phyloP scores from a whole-genome alignment of 2,888 invertebrate genomes.

The Ectemnius continuus region DNA sequence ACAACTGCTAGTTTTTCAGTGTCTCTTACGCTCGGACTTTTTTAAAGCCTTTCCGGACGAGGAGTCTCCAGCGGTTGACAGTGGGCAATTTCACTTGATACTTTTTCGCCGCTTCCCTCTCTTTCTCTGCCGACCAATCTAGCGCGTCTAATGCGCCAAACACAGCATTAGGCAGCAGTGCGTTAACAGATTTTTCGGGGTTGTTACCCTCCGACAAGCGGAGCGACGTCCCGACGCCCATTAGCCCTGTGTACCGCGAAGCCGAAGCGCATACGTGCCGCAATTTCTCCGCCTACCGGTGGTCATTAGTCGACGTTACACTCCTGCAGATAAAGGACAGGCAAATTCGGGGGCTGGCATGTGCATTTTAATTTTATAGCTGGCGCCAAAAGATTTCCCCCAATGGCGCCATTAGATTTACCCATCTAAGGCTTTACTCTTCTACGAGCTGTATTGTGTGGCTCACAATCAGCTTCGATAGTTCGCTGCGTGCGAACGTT shows the following conservation, averaged over 20 bases:
- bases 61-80: slow-evolving; percentile 27
- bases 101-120: slow-evolving; percentile 23
- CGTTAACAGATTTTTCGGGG: slow-evolving; percentile 51
- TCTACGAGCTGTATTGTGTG: no score
- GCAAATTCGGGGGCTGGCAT: no score
- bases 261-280: neutral
- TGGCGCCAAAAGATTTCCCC: neutral
- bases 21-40: slow-evolving; percentile 16
- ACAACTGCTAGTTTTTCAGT: no score
- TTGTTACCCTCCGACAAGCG: slow-evolving; percentile 39
- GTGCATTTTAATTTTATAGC: neutral
- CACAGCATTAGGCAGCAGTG: slow-evolving; percentile 30
- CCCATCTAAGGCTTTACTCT: no score
- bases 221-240: slow-evolving; percentile 16
- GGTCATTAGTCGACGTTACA: slow-evolving; percentile 28
- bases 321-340: neutral
- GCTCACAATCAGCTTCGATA: no score
- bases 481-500: no score
- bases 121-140: slow-evolving; percentile 33
- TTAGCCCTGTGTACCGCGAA: no score
- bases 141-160: slow-evolving; percentile 44
- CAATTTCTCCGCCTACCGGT: slow-evolving; percentile 22
- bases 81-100: slow-evolving; percentile 39
- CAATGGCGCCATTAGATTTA: no score
- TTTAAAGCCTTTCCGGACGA: slow-evolving; percentile 48